These are phyloP conservation scores for Halictus quadricinctus DNA, from an alignment of 2,888 invertebrate genomes.

Conservation along the genomic window DNA sequence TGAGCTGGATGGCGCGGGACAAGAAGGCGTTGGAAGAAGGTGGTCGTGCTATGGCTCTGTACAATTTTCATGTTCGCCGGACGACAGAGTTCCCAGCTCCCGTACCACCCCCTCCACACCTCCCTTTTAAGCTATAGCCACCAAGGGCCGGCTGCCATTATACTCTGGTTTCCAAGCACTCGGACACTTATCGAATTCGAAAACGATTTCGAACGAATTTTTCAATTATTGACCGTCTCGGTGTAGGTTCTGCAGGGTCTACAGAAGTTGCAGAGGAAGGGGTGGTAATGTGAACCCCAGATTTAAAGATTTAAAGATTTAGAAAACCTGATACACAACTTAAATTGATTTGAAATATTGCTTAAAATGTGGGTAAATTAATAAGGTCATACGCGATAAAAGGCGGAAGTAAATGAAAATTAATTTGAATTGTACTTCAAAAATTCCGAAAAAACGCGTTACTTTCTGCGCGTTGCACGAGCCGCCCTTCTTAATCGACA, in stretches of 20 bases:
- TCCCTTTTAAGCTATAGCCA: neutral
- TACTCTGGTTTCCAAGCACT: neutral
- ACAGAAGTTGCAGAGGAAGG: neutral
- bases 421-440: too few species aligned
- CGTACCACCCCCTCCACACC: neutral
- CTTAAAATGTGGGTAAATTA: too few species aligned
- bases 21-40: constrained; percentile 41
- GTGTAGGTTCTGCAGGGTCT: neutral
- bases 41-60: constrained; percentile 30
- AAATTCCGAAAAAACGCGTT: neutral
- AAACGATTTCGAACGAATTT: neutral
- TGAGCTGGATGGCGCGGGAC: constrained; percentile 52
- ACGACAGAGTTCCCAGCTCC: constrained; percentile 23
- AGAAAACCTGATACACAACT: too few species aligned
- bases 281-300: too few species aligned
- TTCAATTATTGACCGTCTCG: neutral
- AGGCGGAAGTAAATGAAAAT: too few species aligned
- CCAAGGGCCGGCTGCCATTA: neutral
- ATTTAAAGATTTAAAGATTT: too few species aligned
- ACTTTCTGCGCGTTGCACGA: neutral
- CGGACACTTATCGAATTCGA: constrained; percentile 6
- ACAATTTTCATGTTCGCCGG: constrained; percentile 57
- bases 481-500: constrained; percentile 67
- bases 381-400: too few species aligned
- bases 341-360: too few species aligned